Conservation (phyloP, 1,140 invertebrate species). For the Leptestheria dahalacensis region DNA sequence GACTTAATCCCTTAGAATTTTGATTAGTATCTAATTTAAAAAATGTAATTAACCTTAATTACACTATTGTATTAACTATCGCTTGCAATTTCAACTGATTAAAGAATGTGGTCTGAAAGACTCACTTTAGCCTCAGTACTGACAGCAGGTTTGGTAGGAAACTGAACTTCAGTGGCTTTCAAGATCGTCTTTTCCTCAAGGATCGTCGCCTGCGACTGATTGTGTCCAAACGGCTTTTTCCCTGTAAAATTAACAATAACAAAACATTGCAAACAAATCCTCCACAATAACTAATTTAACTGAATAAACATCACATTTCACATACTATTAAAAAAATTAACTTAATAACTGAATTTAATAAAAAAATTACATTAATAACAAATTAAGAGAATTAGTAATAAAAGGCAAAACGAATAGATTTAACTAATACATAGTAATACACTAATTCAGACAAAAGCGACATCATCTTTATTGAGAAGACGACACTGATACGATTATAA, state of each 20-base stretch:
- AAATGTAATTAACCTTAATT: neutral
- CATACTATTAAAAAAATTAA: neutral
- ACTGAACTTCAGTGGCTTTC: slow-evolving; percentile 97
- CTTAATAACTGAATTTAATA: neutral
- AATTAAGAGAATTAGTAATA: too few species aligned
- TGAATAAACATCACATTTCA: neutral
- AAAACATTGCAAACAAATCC: neutral
- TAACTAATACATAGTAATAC: too few species aligned
- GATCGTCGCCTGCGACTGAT: slow-evolving; percentile 98
- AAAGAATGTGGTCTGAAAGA: too few species aligned
- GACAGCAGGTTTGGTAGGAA: slow-evolving; percentile 94
- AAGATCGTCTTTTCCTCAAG: slow-evolving; percentile 98
- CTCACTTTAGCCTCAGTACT: slow-evolving; percentile 91
- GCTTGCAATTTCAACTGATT: neutral
- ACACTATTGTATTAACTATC: neutral
- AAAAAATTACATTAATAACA: too few species aligned
- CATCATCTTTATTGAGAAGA: too few species aligned
- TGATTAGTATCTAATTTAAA: too few species aligned
- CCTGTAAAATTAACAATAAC: slow-evolving; percentile 18
- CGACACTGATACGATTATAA: too few species aligned
- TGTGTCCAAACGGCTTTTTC: slow-evolving; percentile 90
- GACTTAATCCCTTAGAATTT: too few species aligned
- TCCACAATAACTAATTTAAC: neutral
- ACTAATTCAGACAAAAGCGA: too few species aligned
- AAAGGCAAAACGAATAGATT: too few species aligned